Percentiles rank a stretch among this genome's conserved stretches.
Conservation (phyloP, 2,113 vertebrate genomes). For the Mobula hypostoma region DNA sequence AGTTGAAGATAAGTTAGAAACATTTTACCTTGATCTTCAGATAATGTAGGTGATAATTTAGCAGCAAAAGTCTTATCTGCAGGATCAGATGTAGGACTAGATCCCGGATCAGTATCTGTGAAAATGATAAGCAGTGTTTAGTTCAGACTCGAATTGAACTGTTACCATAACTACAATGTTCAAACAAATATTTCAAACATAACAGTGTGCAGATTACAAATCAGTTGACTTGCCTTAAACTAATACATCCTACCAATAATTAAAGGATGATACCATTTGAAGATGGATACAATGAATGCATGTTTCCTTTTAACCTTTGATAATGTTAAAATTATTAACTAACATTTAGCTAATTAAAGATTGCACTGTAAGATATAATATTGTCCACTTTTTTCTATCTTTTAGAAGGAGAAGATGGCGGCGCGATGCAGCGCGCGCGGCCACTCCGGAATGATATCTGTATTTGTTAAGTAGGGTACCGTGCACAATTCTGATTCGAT, state of each 20-base stretch:
- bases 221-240: not conserved
- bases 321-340: not conserved
- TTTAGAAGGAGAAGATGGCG: no score
- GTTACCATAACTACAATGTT: not conserved
- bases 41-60: not conserved
- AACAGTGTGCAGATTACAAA: not conserved
- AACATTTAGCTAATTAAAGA: not conserved
- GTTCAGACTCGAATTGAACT: not conserved
- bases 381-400: no score
- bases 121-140: not conserved
- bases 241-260: not conserved
- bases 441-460: no score
- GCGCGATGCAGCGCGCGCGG: no score
- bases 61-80: not conserved
- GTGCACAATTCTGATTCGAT: no score
- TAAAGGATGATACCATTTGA: not conserved
- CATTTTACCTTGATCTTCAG: constrained; percentile 7
- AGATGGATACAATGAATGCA: not conserved
- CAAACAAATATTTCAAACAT: not conserved
- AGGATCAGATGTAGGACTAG: not conserved
- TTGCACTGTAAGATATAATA: not conserved
- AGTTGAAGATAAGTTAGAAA: not conserved
- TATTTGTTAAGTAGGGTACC: no score
- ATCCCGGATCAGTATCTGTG: not conserved
- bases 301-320: not conserved